Base-by-base conservation (phyloP, 1,140 invertebrate species). In the Diuraphis noxia region DNA sequence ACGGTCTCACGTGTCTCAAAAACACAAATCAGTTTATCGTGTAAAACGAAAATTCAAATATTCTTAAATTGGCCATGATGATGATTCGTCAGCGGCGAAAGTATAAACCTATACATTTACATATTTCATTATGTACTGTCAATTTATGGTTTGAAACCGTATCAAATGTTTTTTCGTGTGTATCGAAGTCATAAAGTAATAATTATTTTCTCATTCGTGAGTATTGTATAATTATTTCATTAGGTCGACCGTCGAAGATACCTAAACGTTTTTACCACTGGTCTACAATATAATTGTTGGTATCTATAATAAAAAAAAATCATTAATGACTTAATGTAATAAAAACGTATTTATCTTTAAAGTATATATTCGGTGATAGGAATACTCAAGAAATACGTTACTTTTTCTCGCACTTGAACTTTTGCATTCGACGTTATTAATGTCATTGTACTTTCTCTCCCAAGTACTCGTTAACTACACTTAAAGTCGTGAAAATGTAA, bases 371-470 rank as follows among this genome's bases (percentile, higher is more conserved):
- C n/a, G 36, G 79, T 38, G 2, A 38, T 81, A 72, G 25, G 56
- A 17, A 81, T 38, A 38, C 21, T 25, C 9, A 82, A 25, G 10
- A 41, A 82, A 17, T 40, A n/a, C 38, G 79, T 36, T 79, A n/a
- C n/a, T 40, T 40, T 38, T 82, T 41, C 36, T 40, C n/a, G n/a
- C 38, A 25, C 30, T 85, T 40, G 41, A 88, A 88, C 86, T 56
- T 88, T 88, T 56, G 36, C 63, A 63, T 63, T 88, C 36, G 13
- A 63, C 36, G 86, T 88, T 88, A 87, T 87, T 30, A 38, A 56
- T 56, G 49, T 56, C 25, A 87, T 52, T 56, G 49, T 56, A 87
- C 23, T 63, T 88, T 63, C 46, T 38, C 21, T 86, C 30, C 13
- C 7, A 63, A 88, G 10, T 63, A 63, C 49, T 88, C 13, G 52